Base-by-base conservation (phyloP, 1,140 invertebrate genomes). In the Eupristina koningsbergeri region DNA sequence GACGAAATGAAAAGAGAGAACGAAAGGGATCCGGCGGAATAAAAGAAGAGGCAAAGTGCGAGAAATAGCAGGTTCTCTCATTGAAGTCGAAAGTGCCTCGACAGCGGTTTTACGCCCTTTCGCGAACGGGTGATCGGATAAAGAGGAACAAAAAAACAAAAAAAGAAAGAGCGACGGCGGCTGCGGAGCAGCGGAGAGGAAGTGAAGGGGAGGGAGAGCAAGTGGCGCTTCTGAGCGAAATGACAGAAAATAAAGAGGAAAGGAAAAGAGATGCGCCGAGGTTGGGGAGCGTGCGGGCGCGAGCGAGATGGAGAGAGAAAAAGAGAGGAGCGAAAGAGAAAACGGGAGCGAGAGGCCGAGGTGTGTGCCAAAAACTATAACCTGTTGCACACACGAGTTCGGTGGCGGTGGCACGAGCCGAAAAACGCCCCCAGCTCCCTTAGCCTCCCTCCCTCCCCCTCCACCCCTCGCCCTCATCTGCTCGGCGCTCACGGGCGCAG, bases 361-460 rank as follows among this genome's bases (percentile, higher is more conserved):
- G 89, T 89, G 90, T 90, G 90, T 92, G 91, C 91, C 91, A 92
- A 92, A 92, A 92, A 92, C 92, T 91, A 91, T 92, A 92, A 92
- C 92, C 91, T 92, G 92, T 92, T 92, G 92, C 91, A 86, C 39
- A 86, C 39, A 53, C 75, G 31, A 73, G 19, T n/a, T 63, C 80
- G 80, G 58, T 76, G 86, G 85, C 89, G 87, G 87, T 89, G 87
- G 87, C 88, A 89, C 88, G 91, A 90, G 87, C 90, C 91, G 91
- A 91, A 92, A 92, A 92, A 92, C 91, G 91, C 91, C 91, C 89
- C 90, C 88, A 90, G 90, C 90, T 87, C 88, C 87, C 87, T 87
- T 88, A 89, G 84, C 86, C 88, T 88, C 86, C 85, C 84, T 88
- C 87, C 87, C 87, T 87, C 89, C 84, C 86, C 88, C 88, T 86